Base-by-base conservation (phyloP, 2,888 invertebrate genomes). In the Xylocampa areola region DNA sequence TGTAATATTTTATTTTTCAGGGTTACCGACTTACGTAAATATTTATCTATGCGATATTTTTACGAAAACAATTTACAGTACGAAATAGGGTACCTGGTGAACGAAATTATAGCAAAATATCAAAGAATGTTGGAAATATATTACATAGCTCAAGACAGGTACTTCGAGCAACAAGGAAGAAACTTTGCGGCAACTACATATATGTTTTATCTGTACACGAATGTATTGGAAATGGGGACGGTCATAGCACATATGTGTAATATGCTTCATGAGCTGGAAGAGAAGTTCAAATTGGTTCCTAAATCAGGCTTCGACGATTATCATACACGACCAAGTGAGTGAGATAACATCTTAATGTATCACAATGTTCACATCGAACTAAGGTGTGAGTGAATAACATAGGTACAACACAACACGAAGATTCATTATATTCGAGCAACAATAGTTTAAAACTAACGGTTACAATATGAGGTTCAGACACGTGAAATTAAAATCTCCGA, bases 201-300 rank as follows among this genome's bases (percentile, higher is more conserved):
- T 19, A 60, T 87, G 55, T 21, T 85, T 0, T 80, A 84, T 30
- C 62, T 86, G 3, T 87, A 87, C 21, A 67, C 76, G 0, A 76
- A 71, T 7, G 68, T 85, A 4, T 8, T 80, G 23, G 65, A 79
- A 13, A 68, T 80, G 30, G 69, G 74, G 8, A 76, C 67, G 1
- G 55, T 54, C 0, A 77, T 87, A 0, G 52, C 78, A 1, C 84
- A 88, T 25, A 35, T 83, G 2, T 83, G 84, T 33, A 80, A 85
- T 35, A 86, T 86, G 83, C 40, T 88, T 4, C 74, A 77, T 10
- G 86, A 86, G 25, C 0, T 86, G 0, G 77, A 83, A 27, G 47
- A n/a, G 0, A 86, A 75, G n/a, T 81, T 70, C 5, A 23, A n/a
- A 0, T 4, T 17, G 0, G 10, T 8, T 1, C 17, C 16, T 0